These are phyloP conservation scores for Chalcis sispes DNA, from an alignment of 2,888 invertebrate species.

Conservation along the genomic window DNA sequence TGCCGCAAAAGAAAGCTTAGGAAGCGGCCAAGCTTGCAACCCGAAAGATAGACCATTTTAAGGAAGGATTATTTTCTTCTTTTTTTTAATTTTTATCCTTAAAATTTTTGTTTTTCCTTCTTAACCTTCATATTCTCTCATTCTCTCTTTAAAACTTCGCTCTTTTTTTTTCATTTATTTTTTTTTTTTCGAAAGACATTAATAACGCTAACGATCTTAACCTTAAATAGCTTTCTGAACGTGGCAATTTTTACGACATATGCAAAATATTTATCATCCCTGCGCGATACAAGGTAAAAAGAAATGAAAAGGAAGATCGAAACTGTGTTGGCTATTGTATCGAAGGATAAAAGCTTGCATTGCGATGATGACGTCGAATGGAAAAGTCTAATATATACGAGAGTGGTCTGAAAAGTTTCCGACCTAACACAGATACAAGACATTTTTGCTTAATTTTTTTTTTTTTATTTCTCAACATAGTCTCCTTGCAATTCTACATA, in stretches of 20 bases:
- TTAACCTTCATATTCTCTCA: neutral
- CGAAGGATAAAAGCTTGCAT: too few species aligned
- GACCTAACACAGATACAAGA: too few species aligned
- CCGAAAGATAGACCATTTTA: constrained; percentile 55
- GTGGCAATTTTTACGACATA: neutral
- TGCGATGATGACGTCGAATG: too few species aligned
- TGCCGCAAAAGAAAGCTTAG: constrained; percentile 30
- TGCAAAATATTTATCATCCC: too few species aligned
- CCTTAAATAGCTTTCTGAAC: neutral
- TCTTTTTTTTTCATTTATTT: neutral
- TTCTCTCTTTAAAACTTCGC: neutral
- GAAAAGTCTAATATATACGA: too few species aligned
- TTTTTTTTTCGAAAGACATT: neutral
- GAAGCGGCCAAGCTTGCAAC: constrained; percentile 42
- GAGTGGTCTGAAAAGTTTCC: too few species aligned
- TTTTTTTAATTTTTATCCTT: neutral
- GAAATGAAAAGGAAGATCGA: too few species aligned
- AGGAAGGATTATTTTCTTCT: constrained; percentile 9
- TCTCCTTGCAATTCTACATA: too few species aligned
- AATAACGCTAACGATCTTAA: neutral
- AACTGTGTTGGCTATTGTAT: too few species aligned
- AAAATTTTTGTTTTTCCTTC: neutral
- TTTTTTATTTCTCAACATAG: constrained; percentile 1
- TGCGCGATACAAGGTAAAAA: neutral
- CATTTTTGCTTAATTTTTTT: neutral